Evolutionary conservation across 2,113 vertebrate species (phyloP), one percentile per base, ranked within the genome.

Genomic region (Motacilla tschutschensis): DNA sequence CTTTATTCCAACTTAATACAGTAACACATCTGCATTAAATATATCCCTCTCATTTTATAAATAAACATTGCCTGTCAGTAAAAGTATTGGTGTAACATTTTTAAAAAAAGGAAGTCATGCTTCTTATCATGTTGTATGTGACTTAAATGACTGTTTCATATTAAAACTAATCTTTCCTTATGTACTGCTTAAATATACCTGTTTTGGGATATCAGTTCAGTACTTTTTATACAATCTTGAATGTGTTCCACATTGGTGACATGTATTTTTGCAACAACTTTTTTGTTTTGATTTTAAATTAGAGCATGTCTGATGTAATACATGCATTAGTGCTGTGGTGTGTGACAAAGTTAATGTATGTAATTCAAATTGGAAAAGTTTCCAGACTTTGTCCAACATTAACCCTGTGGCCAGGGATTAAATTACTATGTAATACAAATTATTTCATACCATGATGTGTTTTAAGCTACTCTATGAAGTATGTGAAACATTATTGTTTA

Each of bases 401-500:
- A 95, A 91, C 96, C 94, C 92, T 95, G 93, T 94, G 94, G 73
- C 93, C 94, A 95, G 96, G 94, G 96, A 97, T 94, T 82, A 94
- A 97, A 97, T 97, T 97, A 97, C 97, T 97, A 96, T 97, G 97
- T 97, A 97, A 97, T 97, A 94, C 94, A 96, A 95, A 95, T 95
- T 80, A 94, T 93, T 96, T 95, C 95, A 93, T 96, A 94, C 91
- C 90, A 94, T 70, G 85, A 95, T 96, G 95, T 96, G 92, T 97
- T 96, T 96, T 96, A 96, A 97, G 93, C 94, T 97, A 96, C 95
- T 96, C 95, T 97, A 93, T 96, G 95, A 97, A 92, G 95, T 96
- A 96, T 94, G 88, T 96, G 93, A 97, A 95, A 93, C 88, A 81
- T 94, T 89, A 93, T 84, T 95, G 88, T 95, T 92, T 89, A 85